Conservation (phyloP, 2,113 vertebrate genomes). For the Tetraodon nigroviridis region DNA sequence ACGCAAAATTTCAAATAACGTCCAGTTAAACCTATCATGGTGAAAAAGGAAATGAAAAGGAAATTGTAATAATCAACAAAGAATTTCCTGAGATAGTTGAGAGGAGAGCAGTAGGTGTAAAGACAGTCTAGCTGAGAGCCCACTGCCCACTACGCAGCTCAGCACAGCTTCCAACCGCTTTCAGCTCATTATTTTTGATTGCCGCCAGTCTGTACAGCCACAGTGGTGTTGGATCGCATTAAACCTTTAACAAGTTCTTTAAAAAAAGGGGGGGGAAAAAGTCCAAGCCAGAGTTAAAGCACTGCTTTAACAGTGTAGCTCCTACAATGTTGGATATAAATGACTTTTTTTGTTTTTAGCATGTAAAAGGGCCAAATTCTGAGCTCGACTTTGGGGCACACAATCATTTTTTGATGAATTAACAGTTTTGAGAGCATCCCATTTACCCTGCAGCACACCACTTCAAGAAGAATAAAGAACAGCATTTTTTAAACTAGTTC, state of each 20-base stretch:
- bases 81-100: not conserved
- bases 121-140: slow-evolving; percentile 3
- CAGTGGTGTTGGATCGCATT: not conserved
- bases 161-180: not conserved
- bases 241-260: not conserved
- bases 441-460: too few relatives aligned
- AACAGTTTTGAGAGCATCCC: too few relatives aligned
- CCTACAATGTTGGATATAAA: too few relatives aligned
- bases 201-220: not conserved
- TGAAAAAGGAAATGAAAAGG: not conserved
- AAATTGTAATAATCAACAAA: slow-evolving; percentile 1
- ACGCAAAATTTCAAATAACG: not conserved
- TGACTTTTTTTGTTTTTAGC: too few relatives aligned
- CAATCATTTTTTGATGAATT: too few relatives aligned
- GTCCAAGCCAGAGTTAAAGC: not conserved
- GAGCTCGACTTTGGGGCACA: too few relatives aligned
- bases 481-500: too few relatives aligned
- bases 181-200: slow-evolving; percentile 11
- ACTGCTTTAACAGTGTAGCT: not conserved
- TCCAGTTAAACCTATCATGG: not conserved
- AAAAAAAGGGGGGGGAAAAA: not conserved
- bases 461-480: too few relatives aligned
- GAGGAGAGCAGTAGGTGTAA: not conserved
- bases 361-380: not conserved
- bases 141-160: slow-evolving; percentile 1